phyloP scores from a whole-genome alignment of 2,113 vertebrate genomes.

The Myodes glareolus region DNA sequence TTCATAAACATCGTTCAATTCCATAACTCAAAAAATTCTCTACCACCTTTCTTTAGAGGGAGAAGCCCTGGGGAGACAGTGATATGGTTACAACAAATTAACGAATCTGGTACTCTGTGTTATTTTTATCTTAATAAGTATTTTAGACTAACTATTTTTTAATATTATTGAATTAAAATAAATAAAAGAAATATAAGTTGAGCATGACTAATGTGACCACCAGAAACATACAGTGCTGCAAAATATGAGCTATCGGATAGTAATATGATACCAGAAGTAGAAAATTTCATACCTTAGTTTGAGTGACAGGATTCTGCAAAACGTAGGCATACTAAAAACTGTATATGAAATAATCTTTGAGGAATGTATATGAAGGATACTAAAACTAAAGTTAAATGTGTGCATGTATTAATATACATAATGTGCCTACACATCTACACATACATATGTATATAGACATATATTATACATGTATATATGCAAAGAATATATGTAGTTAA shows the following conservation, averaged over 20 bases:
- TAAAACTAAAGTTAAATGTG: neutral
- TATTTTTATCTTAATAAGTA: neutral
- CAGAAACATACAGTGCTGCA: neutral
- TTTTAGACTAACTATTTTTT: neutral
- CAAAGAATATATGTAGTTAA: neutral
- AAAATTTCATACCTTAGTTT: neutral
- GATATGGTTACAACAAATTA: neutral
- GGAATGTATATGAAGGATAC: neutral
- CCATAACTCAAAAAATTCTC: neutral
- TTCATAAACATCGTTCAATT: neutral
- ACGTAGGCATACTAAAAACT: neutral
- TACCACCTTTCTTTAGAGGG: neutral
- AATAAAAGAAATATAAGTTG: neutral
- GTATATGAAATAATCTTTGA: neutral
- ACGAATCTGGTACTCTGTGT: neutral
- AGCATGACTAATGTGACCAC: neutral
- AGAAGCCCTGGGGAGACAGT: neutral
- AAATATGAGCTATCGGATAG: neutral
- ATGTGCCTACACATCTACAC: neutral
- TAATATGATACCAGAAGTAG: neutral
- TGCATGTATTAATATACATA: neutral
- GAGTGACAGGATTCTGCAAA: neutral
- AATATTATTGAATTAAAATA: neutral
- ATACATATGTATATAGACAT: neutral
- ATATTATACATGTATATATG: too few species aligned